Conservation (phyloP, 2,113 vertebrate genomes). For the Malurus alboscapulatus region DNA sequence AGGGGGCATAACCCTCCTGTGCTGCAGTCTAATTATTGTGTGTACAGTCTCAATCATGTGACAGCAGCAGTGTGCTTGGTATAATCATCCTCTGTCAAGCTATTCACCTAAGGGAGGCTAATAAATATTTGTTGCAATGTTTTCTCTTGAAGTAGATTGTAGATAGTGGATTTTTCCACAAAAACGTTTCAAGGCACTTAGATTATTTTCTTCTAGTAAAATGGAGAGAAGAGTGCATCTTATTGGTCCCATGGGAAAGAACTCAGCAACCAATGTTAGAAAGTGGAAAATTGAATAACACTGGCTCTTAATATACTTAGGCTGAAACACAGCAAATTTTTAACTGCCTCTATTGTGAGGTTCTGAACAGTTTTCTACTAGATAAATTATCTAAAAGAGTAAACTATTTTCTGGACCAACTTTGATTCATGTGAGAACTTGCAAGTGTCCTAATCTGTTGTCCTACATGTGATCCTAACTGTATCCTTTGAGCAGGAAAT, state of each 20-base stretch:
- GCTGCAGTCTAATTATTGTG: not conserved
- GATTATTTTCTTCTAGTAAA: not conserved
- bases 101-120: not conserved
- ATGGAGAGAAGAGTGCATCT: not conserved
- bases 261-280: not conserved
- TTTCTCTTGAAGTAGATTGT: not conserved
- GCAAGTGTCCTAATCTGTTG: not conserved
- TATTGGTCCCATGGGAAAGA: not conserved
- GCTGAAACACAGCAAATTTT: not conserved
- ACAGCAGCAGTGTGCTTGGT: not conserved
- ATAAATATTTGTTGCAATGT: not conserved
- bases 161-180: not conserved
- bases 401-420: not conserved
- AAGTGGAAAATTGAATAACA: not conserved
- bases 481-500: not conserved
- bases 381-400: not conserved
- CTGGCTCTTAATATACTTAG: not conserved
- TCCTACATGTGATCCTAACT: not conserved
- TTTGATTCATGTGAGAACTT: not conserved
- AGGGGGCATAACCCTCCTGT: not conserved
- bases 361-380: not conserved
- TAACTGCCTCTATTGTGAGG: not conserved
- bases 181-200: not conserved
- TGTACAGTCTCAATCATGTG: not conserved
- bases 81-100: not conserved